Evolutionary conservation across 2,888 invertebrate genomes (phyloP).

Genomic region (Lasius fuliginosus): DNA sequence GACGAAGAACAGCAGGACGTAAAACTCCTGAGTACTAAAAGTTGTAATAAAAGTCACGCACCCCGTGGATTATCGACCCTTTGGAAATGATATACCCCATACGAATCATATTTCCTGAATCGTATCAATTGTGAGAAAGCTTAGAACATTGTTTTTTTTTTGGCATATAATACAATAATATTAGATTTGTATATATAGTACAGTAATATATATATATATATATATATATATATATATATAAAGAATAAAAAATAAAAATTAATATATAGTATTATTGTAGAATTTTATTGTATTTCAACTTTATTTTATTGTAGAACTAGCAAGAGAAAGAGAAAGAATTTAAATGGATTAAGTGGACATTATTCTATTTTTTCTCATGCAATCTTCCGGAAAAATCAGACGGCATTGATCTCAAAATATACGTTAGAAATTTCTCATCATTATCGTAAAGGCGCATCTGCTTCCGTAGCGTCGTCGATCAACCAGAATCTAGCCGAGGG

Average conservation of each 20-base stretch:
- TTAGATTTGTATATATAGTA: background rate
- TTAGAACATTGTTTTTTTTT: background rate
- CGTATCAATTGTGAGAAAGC: slow-evolving; percentile 36
- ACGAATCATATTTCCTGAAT: slow-evolving; percentile 53
- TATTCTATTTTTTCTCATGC: background rate
- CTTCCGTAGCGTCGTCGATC: slow-evolving; percentile 62
- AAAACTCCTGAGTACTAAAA: slow-evolving; percentile 58
- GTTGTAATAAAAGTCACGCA: slow-evolving; percentile 65
- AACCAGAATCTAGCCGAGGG: slow-evolving; percentile 62
- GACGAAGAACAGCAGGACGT: slow-evolving; percentile 56
- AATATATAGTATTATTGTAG: background rate
- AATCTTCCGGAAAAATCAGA: slow-evolving; percentile 19
- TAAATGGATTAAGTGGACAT: background rate
- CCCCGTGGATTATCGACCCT: slow-evolving; percentile 58
- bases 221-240: background rate
- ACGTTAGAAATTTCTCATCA: slow-evolving; percentile 49
- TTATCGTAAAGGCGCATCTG: slow-evolving; percentile 61
- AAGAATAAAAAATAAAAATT: background rate
- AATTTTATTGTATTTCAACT: too few relatives aligned
- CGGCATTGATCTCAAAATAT: background rate
- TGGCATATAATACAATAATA: background rate
- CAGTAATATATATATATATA: background rate
- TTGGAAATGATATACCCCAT: slow-evolving; percentile 20
- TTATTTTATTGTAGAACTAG: background rate
- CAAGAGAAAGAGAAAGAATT: background rate